Conservation (phyloP, 2,888 invertebrate species). For the Mimumesa dahlbomi region DNA sequence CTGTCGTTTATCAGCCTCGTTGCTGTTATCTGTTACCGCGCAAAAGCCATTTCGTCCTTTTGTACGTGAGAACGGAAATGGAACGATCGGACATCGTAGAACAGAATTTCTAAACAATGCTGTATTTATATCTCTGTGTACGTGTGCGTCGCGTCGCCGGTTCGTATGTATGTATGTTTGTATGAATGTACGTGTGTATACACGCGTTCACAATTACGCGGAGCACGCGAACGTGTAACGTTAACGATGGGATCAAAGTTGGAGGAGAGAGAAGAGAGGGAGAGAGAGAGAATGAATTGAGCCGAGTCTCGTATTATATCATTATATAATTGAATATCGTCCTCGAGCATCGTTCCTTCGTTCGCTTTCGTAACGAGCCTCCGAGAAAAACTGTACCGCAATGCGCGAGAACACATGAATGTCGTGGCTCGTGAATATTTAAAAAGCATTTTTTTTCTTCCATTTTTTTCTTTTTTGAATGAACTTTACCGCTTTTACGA, state of each 20-base stretch:
- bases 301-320: slow-evolving; percentile 7
- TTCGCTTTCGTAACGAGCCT: too few relatives aligned
- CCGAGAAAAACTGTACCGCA: too few relatives aligned
- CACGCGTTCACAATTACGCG: not conserved
- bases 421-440: too few relatives aligned
- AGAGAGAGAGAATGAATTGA: not conserved
- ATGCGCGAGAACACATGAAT: too few relatives aligned
- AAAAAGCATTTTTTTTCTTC: too few relatives aligned
- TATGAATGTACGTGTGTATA: not conserved
- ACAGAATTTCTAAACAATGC: not conserved
- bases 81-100: too few relatives aligned
- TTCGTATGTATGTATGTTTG: not conserved
- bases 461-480: too few relatives aligned
- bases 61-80: too few relatives aligned
- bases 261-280: not conserved
- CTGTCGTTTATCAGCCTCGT: too few relatives aligned
- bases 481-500: too few relatives aligned
- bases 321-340: slow-evolving; percentile 29
- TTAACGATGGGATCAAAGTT: slow-evolving; percentile 3
- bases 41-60: too few relatives aligned
- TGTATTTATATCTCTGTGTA: not conserved
- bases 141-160: not conserved
- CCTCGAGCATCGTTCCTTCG: not conserved
- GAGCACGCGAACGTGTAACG: not conserved
- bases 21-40: too few relatives aligned